Evolutionary conservation across 2,888 invertebrate genomes (phyloP).

Genomic region (Anthophora plumipes): DNA sequence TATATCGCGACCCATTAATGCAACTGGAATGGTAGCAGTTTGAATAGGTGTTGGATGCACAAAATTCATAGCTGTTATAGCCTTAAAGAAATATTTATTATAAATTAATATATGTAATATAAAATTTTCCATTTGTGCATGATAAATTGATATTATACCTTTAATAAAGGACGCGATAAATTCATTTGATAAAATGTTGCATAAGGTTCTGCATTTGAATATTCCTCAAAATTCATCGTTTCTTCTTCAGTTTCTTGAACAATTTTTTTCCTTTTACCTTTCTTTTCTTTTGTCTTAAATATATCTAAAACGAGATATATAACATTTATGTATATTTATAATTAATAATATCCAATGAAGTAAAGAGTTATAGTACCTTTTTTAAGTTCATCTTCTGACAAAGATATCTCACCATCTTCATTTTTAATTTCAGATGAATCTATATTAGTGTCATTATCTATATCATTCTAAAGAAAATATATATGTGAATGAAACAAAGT

Average conservation of each 20-base stretch:
- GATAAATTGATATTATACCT: slow-evolving; percentile 85
- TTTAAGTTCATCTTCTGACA: slow-evolving; percentile 79
- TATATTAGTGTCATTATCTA: slow-evolving; percentile 89
- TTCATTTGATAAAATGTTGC: slow-evolving; percentile 97
- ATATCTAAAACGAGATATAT: slow-evolving; percentile 73
- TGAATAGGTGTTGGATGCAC: slow-evolving; percentile 99
- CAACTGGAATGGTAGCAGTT: slow-evolving; percentile 96
- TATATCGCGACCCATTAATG: slow-evolving; percentile 95
- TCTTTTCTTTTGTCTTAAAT: slow-evolving; percentile 80
- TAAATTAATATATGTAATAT: background rate
- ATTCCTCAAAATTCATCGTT: slow-evolving; percentile 87
- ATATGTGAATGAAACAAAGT: slow-evolving; percentile 7
- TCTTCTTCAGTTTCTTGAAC: slow-evolving; percentile 85
- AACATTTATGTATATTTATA: slow-evolving; percentile 10
- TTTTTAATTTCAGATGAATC: slow-evolving; percentile 86
- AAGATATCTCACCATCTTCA: slow-evolving; percentile 64
- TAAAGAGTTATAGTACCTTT: slow-evolving; percentile 73
- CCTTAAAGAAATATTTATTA: slow-evolving; percentile 84
- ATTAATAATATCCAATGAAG: background rate
- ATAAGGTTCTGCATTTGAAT: slow-evolving; percentile 88
- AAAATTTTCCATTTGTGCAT: background rate
- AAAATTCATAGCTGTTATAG: slow-evolving; percentile 94
- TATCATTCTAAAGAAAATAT: slow-evolving; percentile 47
- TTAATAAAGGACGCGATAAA: slow-evolving; percentile 95
- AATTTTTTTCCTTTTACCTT: slow-evolving; percentile 83